Evolutionary conservation across 1,140 invertebrate genomes (phyloP).

Genomic region (Anagrus nilaparvatae): DNA sequence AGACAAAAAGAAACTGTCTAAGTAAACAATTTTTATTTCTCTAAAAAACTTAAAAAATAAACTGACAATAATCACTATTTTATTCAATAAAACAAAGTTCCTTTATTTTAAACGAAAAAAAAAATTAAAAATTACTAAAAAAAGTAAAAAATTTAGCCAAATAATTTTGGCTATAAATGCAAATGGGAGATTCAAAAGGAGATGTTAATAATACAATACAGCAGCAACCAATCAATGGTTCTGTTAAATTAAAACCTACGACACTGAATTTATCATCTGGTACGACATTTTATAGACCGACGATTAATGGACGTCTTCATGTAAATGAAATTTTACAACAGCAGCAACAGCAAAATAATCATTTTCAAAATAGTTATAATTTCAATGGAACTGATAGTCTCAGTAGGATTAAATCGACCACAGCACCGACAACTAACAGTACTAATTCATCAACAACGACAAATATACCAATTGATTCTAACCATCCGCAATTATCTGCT

Average conservation of each 20-base stretch:
- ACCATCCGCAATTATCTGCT: slow-evolving; percentile 25
- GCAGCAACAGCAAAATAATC: slow-evolving; percentile 1
- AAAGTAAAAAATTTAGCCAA: too few species aligned
- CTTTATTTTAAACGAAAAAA: too few species aligned
- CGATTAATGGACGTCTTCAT: slow-evolving; percentile 32
- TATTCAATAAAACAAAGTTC: too few species aligned
- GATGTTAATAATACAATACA: too few species aligned
- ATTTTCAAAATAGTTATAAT: slow-evolving; percentile 5
- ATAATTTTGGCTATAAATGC: too few species aligned
- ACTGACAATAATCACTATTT: too few species aligned
- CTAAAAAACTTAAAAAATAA: too few species aligned
- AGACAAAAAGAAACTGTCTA: too few species aligned
- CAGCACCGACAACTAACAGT: not conserved
- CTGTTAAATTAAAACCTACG: slow-evolving; percentile 40
- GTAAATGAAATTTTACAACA: slow-evolving; percentile 40
- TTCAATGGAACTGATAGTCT: slow-evolving; percentile 16
- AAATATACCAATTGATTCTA: slow-evolving; percentile 18
- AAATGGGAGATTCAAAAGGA: slow-evolving; percentile 39
- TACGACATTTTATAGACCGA: slow-evolving; percentile 32
- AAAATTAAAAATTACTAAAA: too few species aligned
- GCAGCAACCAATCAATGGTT: slow-evolving; percentile 38
- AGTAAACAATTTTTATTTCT: too few species aligned
- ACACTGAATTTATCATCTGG: slow-evolving; percentile 35
- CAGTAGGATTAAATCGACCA: slow-evolving; percentile 24
- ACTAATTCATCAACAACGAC: slow-evolving; percentile 19